These are phyloP conservation scores for Hippopotamyrus pictus DNA, from an alignment of 2,797 vertebrate genomes.

Conservation along the genomic window DNA sequence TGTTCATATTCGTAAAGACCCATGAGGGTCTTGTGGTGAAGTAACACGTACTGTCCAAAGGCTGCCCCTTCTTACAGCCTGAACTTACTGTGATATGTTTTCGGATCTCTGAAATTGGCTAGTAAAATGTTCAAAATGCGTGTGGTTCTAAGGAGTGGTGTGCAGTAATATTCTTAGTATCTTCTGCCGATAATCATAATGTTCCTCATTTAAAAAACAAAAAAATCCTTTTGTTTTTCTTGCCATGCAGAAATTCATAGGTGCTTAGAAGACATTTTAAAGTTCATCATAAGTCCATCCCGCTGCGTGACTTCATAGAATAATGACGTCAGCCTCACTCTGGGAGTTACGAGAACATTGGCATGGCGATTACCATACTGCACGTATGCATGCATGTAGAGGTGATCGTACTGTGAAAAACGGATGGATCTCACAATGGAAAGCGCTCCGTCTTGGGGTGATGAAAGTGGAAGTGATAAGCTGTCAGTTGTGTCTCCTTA, in stretches of 20 bases:
- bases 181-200: neutral
- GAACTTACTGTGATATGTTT: neutral
- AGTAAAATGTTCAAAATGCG: neutral
- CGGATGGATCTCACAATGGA: neutral
- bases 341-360: neutral
- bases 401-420: neutral
- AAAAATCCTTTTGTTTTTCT: neutral
- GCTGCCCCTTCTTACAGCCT: neutral
- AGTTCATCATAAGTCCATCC: neutral
- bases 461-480: slow-evolving; percentile 32
- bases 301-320: neutral
- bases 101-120: neutral
- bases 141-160: neutral
- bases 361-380: neutral
- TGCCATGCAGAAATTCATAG: neutral
- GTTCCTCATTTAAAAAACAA: neutral
- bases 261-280: neutral
- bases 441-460: slow-evolving; percentile 15
- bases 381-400: neutral
- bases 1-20: neutral
- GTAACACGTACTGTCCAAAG: neutral
- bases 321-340: neutral
- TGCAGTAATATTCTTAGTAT: neutral
- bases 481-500: slow-evolving; percentile 30
- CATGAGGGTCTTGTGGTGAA: neutral